A percentile compares a stretch with the other conserved stretches of the same genome.
phyloP scores from a whole-genome alignment of 2,797 vertebrate species.

The Semaprochilodus insignis region DNA sequence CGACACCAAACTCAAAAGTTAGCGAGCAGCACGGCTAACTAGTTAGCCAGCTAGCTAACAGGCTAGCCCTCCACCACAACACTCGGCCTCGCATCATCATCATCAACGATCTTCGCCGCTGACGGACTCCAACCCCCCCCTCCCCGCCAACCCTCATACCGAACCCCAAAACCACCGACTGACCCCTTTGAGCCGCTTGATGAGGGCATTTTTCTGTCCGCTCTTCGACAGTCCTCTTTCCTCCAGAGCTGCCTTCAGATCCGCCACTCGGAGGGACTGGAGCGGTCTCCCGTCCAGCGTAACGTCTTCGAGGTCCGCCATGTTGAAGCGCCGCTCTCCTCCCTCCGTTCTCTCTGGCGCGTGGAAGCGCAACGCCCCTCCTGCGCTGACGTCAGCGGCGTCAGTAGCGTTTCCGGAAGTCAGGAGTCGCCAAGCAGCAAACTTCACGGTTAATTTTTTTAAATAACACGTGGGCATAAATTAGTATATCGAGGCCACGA shows the following conservation, averaged over 20 bases:
- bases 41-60: conserved; percentile 26
- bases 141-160: background rate
- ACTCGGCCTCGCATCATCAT: conserved; percentile 57
- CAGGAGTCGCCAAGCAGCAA: no score
- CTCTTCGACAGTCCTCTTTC: conserved; percentile 91
- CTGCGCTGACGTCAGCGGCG: conserved; percentile 66
- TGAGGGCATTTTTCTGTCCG: conserved; percentile 90
- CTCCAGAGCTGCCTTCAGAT: conserved; percentile 91
- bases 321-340: conserved; percentile 84
- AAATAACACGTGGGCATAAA: no score
- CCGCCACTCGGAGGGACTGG: conserved; percentile 91
- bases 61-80: conserved; percentile 29
- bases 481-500: no score
- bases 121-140: background rate
- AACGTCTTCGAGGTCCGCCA: conserved; percentile 98
- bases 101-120: background rate
- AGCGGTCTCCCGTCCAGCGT: conserved; percentile 96
- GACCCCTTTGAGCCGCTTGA: conserved; percentile 94
- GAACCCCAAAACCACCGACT: conserved; percentile 61
- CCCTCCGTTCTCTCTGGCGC: conserved; percentile 71
- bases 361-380: conserved; percentile 72
- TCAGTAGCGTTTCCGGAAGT: conserved; percentile 36
- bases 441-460: no score
- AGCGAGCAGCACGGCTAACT: conserved; percentile 14
- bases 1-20: conserved; percentile 32